Evolutionary conservation across 2,888 invertebrate species (phyloP).

Genomic region (Antheraea assamensis): DNA sequence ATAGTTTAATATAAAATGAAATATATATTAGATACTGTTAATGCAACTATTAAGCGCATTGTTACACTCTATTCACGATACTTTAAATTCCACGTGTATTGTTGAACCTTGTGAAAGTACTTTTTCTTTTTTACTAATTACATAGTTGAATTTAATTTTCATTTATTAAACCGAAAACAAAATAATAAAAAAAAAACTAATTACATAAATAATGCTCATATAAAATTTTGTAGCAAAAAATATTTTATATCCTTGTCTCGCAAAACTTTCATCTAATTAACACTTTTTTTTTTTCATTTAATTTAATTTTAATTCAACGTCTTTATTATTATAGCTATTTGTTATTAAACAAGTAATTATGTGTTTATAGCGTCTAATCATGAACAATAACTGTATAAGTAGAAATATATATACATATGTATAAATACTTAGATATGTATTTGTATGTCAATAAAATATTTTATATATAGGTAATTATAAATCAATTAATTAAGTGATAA

Average conservation of each 20-base stretch:
- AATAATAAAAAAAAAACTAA: slow-evolving; percentile 18
- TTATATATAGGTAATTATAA: no score
- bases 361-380: not conserved
- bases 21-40: not conserved
- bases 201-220: slow-evolving; percentile 2
- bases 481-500: no score
- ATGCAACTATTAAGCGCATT: not conserved
- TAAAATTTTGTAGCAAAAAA: slow-evolving; percentile 4
- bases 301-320: not conserved
- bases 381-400: not conserved
- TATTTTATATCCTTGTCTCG: not conserved
- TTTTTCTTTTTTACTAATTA: slow-evolving; percentile 22
- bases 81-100: slow-evolving; percentile 7
- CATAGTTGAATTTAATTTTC: slow-evolving; percentile 21
- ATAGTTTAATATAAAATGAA: not conserved
- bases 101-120: slow-evolving; percentile 19
- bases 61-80: slow-evolving; percentile 4
- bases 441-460: no score
- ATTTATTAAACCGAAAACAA: slow-evolving; percentile 18
- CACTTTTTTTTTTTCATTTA: not conserved
- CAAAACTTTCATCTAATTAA: slow-evolving; percentile 15
- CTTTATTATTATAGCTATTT: not conserved
- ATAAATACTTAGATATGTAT: no score
- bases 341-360: not conserved
- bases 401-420: no score